phyloP scores from a whole-genome alignment of 2,113 vertebrate species.

The Brienomyrus longianalis region DNA sequence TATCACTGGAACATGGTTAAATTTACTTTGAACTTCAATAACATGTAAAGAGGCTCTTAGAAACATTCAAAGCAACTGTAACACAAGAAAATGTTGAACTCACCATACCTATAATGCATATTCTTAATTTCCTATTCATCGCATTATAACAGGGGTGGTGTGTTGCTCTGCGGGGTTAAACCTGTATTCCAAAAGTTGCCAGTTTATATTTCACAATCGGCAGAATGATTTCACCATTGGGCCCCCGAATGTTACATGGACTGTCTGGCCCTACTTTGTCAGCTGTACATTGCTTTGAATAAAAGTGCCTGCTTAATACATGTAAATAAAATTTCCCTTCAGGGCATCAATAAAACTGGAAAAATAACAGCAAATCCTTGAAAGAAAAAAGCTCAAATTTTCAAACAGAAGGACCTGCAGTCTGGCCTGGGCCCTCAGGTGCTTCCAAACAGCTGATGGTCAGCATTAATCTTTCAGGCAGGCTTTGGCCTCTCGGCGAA shows the following conservation, averaged over 20 bases:
- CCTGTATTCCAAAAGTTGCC: not conserved
- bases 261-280: not conserved
- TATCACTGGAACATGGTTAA: not conserved
- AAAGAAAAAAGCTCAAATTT: not conserved
- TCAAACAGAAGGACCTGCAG: not conserved
- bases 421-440: not conserved
- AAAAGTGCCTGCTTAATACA: not conserved
- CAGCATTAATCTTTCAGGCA: not conserved
- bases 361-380: not conserved
- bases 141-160: not conserved
- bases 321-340: not conserved
- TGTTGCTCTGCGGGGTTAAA: not conserved
- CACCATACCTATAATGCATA: not conserved
- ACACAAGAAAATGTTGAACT: not conserved
- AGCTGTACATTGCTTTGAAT: not conserved
- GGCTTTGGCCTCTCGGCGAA: not conserved
- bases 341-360: not conserved
- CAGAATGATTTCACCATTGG: not conserved
- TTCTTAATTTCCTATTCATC: not conserved
- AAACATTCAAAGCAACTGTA: not conserved
- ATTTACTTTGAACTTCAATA: not conserved
- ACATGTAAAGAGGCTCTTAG: not conserved
- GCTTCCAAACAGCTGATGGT: not conserved
- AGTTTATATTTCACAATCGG: not conserved
- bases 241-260: not conserved